These are phyloP conservation scores for Lepidurus packardi DNA, from an alignment of 1,140 invertebrate species.

Conservation along the genomic window DNA sequence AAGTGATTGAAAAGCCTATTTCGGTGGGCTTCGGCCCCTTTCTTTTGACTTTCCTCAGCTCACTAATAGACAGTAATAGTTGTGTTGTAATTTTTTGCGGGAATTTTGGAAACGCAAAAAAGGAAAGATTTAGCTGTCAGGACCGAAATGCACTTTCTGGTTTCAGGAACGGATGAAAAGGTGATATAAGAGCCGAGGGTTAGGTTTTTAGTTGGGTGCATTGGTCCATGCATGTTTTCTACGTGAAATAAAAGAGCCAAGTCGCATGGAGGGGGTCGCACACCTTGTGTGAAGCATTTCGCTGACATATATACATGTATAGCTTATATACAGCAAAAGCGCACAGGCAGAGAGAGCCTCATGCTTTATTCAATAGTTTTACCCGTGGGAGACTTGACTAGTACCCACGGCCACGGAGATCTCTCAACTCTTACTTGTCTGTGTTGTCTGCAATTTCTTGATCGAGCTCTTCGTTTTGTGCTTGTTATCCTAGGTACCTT, in stretches of 20 bases:
- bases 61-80: background rate
- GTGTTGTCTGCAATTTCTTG: background rate
- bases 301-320: background rate
- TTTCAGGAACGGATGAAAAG: too few relatives aligned
- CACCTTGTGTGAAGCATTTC: conserved; percentile 18
- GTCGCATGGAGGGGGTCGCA: conserved; percentile 16
- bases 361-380: background rate
- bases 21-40: background rate
- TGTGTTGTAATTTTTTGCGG: background rate
- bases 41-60: background rate
- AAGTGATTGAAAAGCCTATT: conserved; percentile 9
- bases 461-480: background rate
- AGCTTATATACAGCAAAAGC: background rate
- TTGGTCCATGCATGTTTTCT: background rate
- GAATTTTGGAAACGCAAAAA: background rate
- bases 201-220: background rate
- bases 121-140: background rate
- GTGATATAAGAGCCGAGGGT: background rate
- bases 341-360: background rate
- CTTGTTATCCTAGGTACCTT: background rate
- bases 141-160: too few relatives aligned
- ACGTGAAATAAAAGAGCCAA: conserved; percentile 10
- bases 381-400: conserved; percentile 1
- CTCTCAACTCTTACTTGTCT: background rate
- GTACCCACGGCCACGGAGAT: conserved; percentile 16